These are phyloP conservation scores for Gandaritis pyraliata DNA, from an alignment of 2,888 invertebrate species.

Conservation along the genomic window DNA sequence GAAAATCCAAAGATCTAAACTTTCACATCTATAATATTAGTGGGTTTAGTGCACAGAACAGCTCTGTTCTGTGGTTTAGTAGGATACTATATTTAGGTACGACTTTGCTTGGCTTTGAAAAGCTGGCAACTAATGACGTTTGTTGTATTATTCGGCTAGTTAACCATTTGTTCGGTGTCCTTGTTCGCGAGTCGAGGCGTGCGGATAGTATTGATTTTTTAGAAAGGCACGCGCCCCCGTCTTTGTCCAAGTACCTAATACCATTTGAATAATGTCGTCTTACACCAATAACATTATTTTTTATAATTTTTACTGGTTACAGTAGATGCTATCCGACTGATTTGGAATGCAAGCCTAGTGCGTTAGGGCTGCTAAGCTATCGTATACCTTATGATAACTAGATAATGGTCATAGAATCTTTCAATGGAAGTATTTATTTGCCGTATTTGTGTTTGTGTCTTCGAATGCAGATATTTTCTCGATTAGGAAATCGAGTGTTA, in stretches of 20 bases:
- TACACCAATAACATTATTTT: slow-evolving; percentile 40
- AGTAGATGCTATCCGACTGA: neutral
- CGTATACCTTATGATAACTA: no score
- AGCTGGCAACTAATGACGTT: no score
- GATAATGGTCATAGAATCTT: no score
- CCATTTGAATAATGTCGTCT: slow-evolving; percentile 62
- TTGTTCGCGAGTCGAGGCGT: slow-evolving; percentile 61
- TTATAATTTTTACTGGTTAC: slow-evolving; percentile 5
- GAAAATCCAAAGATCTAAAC: no score
- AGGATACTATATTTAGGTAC: no score
- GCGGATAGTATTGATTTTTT: slow-evolving; percentile 74
- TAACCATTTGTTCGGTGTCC: slow-evolving; percentile 59
- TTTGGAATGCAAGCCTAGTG: neutral
- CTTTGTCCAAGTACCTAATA: slow-evolving; percentile 52
- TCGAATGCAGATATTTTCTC: neutral
- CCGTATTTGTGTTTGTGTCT: no score
- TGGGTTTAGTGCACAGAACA: no score
- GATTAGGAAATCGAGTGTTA: no score
- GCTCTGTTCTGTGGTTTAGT: no score
- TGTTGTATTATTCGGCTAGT: slow-evolving; percentile 52
- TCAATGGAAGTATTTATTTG: no score
- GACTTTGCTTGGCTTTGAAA: no score
- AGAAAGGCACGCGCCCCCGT: slow-evolving; percentile 60
- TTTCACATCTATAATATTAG: no score
- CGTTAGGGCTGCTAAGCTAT: neutral